A percentile compares a stretch with the other conserved stretches of the same genome.
These are phyloP conservation scores for Habrosyne pyritoides DNA, from an alignment of 2,888 invertebrate genomes.

Conservation along the genomic window DNA sequence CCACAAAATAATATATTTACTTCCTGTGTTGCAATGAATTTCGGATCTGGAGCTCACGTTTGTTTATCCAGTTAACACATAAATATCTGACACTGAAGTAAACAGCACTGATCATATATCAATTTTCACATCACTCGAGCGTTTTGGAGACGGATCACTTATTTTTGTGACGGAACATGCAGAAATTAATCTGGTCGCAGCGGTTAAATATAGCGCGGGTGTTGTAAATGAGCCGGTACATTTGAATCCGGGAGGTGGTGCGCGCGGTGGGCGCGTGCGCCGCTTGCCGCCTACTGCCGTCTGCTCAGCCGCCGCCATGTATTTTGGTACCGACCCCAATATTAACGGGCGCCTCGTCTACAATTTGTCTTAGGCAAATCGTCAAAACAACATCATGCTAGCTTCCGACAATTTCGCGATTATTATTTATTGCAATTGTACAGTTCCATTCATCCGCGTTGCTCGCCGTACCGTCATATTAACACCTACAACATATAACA, in stretches of 20 bases:
- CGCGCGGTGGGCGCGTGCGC: slow-evolving; percentile 78
- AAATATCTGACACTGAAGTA: slow-evolving; percentile 50
- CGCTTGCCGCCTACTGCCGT: slow-evolving; percentile 79
- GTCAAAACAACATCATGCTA: slow-evolving; percentile 68
- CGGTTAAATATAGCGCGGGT: slow-evolving; percentile 77
- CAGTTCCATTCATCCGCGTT: slow-evolving; percentile 36
- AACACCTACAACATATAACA: slow-evolving; percentile 3
- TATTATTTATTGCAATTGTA: slow-evolving; percentile 47
- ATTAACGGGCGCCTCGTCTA: slow-evolving; percentile 73
- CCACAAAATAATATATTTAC: slow-evolving; percentile 60
- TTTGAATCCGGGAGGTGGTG: slow-evolving; percentile 61
- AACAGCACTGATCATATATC: slow-evolving; percentile 50
- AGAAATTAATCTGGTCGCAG: slow-evolving; percentile 76
- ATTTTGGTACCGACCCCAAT: slow-evolving; percentile 83
- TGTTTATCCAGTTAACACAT: slow-evolving; percentile 56
- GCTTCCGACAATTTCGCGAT: slow-evolving; percentile 68
- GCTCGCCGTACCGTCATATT: slow-evolving; percentile 18
- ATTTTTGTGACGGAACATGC: slow-evolving; percentile 72
- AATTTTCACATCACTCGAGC: slow-evolving; percentile 67
- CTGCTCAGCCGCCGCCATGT: slow-evolving; percentile 70
- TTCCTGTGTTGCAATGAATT: slow-evolving; percentile 52
- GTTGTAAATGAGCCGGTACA: slow-evolving; percentile 72
- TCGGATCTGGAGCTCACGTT: slow-evolving; percentile 34
- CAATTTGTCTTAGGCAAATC: slow-evolving; percentile 79
- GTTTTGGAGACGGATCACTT: slow-evolving; percentile 56